phyloP scores from a whole-genome alignment of 2,113 vertebrate genomes.

The Lycaon pictus region DNA sequence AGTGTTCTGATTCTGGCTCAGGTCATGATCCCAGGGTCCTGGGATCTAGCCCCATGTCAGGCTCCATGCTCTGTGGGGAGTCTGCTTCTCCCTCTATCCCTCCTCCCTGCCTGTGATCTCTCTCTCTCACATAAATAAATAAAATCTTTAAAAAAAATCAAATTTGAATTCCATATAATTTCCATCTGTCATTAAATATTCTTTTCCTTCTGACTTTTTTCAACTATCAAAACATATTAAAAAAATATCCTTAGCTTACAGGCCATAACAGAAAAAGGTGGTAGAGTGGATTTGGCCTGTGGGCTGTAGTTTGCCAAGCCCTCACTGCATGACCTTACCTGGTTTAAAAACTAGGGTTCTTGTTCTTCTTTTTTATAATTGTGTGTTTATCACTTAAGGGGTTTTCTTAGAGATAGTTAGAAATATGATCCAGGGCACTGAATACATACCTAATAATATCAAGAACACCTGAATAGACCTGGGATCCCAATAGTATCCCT shows the following conservation, averaged over 20 bases:
- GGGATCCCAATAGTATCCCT: not conserved
- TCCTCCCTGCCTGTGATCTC: too few relatives aligned
- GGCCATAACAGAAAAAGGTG: not conserved
- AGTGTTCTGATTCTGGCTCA: too few relatives aligned
- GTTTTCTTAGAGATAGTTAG: slow-evolving; percentile 28
- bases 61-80: too few relatives aligned
- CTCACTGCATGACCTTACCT: slow-evolving; percentile 4
- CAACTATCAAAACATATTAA: not conserved
- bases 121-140: too few relatives aligned
- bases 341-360: not conserved
- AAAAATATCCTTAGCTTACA: not conserved
- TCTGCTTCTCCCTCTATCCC: too few relatives aligned
- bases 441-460: not conserved
- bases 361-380: not conserved
- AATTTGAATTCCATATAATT: slow-evolving; percentile 33
- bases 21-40: too few relatives aligned
- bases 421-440: not conserved
- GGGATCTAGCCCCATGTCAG: too few relatives aligned
- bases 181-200: not conserved
- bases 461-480: not conserved
- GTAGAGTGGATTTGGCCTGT: not conserved
- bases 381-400: not conserved
- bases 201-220: slow-evolving; percentile 8
- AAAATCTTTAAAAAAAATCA: not conserved
- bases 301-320: not conserved